These are phyloP conservation scores for Gallinago paraguaiae DNA, from an alignment of 2,113 vertebrate genomes.

Conservation along the genomic window DNA sequence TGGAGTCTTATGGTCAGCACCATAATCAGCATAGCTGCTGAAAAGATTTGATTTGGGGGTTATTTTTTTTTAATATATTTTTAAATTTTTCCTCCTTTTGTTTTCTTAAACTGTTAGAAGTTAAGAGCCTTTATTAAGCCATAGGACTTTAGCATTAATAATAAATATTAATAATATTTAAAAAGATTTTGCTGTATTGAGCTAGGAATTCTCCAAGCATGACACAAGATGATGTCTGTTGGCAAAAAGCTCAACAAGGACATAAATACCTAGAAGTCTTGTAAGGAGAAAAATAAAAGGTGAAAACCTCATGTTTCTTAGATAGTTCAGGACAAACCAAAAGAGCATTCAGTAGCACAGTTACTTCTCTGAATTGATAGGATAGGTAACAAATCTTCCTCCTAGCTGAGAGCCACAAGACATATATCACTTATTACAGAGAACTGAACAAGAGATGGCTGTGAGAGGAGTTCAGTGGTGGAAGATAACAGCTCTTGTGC, in stretches of 20 bases:
- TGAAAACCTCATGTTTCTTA: neutral
- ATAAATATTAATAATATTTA: neutral
- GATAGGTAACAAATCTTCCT: neutral
- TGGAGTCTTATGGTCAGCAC: neutral
- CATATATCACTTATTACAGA: neutral
- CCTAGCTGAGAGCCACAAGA: neutral
- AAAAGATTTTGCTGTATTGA: neutral
- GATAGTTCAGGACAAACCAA: neutral
- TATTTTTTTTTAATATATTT: neutral
- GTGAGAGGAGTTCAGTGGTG: neutral
- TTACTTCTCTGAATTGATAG: neutral
- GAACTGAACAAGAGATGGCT: neutral
- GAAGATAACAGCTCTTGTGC: neutral
- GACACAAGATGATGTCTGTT: neutral
- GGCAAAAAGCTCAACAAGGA: neutral
- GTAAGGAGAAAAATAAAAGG: neutral
- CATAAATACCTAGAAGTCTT: neutral
- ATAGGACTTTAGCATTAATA: neutral
- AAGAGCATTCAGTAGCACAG: neutral
- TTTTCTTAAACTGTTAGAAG: neutral
- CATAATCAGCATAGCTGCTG: neutral
- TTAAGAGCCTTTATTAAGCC: neutral
- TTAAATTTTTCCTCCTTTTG: neutral
- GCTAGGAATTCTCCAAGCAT: neutral
- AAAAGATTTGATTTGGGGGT: neutral